Evolutionary conservation across 2,113 vertebrate genomes (phyloP), one percentile per base, ranked within the genome.

Genomic region (Protobothrops flavoviridis): DNA sequence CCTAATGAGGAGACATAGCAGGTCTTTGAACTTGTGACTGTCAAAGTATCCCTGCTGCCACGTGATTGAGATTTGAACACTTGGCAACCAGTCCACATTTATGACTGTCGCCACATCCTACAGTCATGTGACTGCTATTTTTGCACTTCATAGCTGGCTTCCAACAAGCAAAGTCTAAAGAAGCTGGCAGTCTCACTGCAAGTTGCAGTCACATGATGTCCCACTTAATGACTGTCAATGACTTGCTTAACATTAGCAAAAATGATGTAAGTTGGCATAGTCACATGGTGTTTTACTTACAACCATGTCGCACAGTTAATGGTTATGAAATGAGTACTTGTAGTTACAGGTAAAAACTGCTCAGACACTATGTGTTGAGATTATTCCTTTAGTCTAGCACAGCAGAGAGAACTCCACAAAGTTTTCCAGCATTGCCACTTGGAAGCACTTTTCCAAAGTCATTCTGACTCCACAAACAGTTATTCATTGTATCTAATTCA

Each of bases 401-500:
- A 69, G 29, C 61, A 15, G 12, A 69, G 29, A n/a, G 57, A 59
- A 12, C 53, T 7, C 53, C 33, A 50, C 26, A 45, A 69, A n/a
- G 50, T 43, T 56, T 53, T 53, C 13, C 10, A 74, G 24, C 5
- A 17, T 39, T 43, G 13, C 23, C 39, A 5, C 87, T 56, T 45
- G 9, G 23, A n/a, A 74, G 33, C 17, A 20, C 64, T 88, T 87
- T 45, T 7, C 33, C 10, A 23, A 64, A 39, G 7, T 53, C 0
- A 0, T 90, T 23, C 20, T n/a, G 21, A 15, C 53, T 87, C 64
- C 57, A 11, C 2, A 2, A 87, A 45, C 39, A 26, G 15, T 53
- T 53, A 0, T 29, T n/a, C 1, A 11, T 43, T 29, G 0, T 90
- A 26, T 50, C 17, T 12, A 39, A 33, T 48, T 39, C 12, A 10